A percentile compares a stretch with the other conserved stretches of the same genome.
phyloP scores from a whole-genome alignment of 30 jellyfish, hydroid and myxozoan species.

The Aurelia aurita complex sp. Pacific region DNA sequence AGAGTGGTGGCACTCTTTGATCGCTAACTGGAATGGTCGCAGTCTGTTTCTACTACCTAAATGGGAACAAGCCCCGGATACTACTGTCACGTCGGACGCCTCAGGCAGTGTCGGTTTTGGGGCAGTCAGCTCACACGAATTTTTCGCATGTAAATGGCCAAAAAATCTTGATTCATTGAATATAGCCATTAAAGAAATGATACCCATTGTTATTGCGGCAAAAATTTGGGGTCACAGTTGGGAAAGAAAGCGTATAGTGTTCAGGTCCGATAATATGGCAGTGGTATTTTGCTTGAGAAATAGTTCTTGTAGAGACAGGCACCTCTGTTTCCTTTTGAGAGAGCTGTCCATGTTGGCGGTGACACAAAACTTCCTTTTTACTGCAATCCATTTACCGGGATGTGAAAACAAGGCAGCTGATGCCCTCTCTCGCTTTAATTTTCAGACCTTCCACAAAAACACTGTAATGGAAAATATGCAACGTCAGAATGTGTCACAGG shows the following conservation, averaged over 20 bases:
- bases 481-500: no score
- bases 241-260: background rate
- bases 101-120: slow-evolving; percentile 3
- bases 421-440: slow-evolving; percentile 2
- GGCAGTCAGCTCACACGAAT: background rate
- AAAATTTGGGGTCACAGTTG: slow-evolving; percentile 10
- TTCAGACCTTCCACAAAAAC: background rate
- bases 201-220: slow-evolving; percentile 17
- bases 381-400: slow-evolving; percentile 7
- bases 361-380: background rate
- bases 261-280: slow-evolving; percentile 7
- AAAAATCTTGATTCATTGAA: background rate
- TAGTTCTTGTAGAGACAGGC: background rate
- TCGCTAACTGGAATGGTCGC: slow-evolving; percentile 15
- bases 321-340: slow-evolving; percentile 1
- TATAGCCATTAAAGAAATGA: slow-evolving; percentile 21
- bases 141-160: slow-evolving; percentile 17
- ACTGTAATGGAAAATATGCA: background rate
- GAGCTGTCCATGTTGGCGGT: background rate
- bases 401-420: background rate
- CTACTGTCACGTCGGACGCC: no score
- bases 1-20: slow-evolving; percentile 53
- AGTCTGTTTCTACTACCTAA: no score
- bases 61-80: no score
- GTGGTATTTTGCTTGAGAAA: background rate